Evolutionary conservation across 2,113 vertebrate genomes (phyloP), one percentile per base, ranked within the genome.

Genomic region (Puntigrus tetrazona): DNA sequence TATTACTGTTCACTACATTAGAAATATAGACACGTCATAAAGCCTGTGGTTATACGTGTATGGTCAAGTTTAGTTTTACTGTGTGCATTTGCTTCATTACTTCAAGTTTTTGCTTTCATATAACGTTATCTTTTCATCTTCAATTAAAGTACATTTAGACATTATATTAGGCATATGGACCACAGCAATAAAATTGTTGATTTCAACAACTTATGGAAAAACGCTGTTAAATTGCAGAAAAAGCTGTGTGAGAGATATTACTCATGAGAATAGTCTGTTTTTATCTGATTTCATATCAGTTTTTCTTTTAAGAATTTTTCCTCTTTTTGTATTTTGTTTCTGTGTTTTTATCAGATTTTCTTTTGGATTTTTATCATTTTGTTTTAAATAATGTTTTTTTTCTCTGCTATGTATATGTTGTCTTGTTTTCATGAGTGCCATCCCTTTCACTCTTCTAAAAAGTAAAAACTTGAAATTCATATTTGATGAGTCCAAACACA

Each of bases 401-500:
- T 8, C 34, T 1, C 52, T 22, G 7, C 52, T 8, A 20, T 67
- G 29, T 67, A 9, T 34, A 34, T 31, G 14, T 67, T 36, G 34
- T 67, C 20, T n/a, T 36, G 18, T 38, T 69, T 69, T 34, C 29
- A 69, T 69, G 31, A 38, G 6, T 3, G 1, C 7, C 25, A 3
- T n/a, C 13, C 36, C 34, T 78, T 61, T 43, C 31, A 18, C 34
- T 78, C 55, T 43, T 78, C 41, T 78, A 43, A 78, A 69, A 82
- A 55, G 50, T 57, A 57, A 85, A 61, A 86, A 14, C 59, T 20
- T 31, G 74, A 76, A 77, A 80, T 86, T 59, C 69, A 84, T 86
- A 87, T 89, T 86, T 78, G 74, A 86, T 82, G 85, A 85, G 77
- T 74, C 67, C 14, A 84, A 81, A 82, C 82, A 79, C 82, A 61